phyloP scores from a whole-genome alignment of 2,888 invertebrate species.

The Microplitis deprimator region DNA sequence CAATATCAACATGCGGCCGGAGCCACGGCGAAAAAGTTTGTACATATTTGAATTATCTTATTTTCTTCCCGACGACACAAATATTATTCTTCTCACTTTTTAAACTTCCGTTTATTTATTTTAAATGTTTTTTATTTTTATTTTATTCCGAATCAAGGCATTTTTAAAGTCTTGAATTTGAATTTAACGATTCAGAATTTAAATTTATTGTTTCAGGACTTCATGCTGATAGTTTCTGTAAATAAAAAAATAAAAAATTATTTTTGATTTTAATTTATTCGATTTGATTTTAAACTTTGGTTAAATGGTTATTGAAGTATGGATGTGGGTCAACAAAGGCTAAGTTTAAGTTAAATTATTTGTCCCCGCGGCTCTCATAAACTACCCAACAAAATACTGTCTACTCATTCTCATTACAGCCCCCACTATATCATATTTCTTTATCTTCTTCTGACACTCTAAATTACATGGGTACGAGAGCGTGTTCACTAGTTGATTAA shows the following conservation, averaged over 20 bases:
- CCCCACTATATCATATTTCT: slow-evolving; percentile 8
- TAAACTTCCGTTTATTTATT: background rate
- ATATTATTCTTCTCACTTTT: background rate
- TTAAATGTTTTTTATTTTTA: background rate
- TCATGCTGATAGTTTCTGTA: background rate
- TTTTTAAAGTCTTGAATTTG: background rate
- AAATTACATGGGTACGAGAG: slow-evolving; percentile 46
- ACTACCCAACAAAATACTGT: slow-evolving; percentile 8
- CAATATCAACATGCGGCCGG: slow-evolving; percentile 67
- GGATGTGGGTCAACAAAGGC: background rate
- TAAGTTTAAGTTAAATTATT: background rate
- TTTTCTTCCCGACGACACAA: slow-evolving; percentile 23
- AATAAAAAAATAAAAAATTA: background rate
- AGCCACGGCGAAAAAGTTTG: slow-evolving; percentile 70
- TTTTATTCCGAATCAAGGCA: background rate
- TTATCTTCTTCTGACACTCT: slow-evolving; percentile 21
- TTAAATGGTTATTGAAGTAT: background rate
- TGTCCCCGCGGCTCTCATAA: slow-evolving; percentile 10
- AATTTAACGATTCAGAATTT: background rate
- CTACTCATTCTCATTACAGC: background rate
- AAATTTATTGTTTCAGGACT: background rate
- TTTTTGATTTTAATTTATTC: no score
- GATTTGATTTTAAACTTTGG: background rate
- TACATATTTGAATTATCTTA: slow-evolving; percentile 61
- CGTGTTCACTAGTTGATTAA: slow-evolving; percentile 56